Base-by-base conservation (phyloP, 2,888 invertebrate species). In the Plagodis pulveraria region DNA sequence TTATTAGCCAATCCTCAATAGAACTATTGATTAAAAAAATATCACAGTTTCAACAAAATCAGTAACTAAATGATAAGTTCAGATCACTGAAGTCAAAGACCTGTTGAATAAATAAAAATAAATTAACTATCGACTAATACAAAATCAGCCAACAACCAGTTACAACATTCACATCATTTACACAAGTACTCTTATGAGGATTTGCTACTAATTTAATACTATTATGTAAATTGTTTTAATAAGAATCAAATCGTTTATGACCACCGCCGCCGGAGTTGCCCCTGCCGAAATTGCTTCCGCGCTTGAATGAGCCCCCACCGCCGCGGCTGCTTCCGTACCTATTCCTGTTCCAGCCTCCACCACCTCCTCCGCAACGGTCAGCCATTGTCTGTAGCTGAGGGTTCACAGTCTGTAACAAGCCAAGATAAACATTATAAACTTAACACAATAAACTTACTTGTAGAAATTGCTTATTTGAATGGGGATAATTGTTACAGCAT, bases 311-410 rank as follows among this genome's bases (percentile, higher is more conserved):
- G 51, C 94, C 93, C 2, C 64, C 61, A 6, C 93, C 89, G 12
- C 93, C 91, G 0, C 92, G 91, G 57, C 93, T 88, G 40, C 91
- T 82, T n/a, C 86, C 82, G 40, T 83, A 83, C 10, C 91, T 91
- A 59, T 88, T 94, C 41, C 94, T 83, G 72, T 84, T 93, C 54
- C 93, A 89, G 71, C 94, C 93, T 93, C 93, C 93, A 69, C 94
- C 93, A 35, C 94, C 94, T 44, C 95, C 95, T 51, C 94, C 94
- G 63, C 94, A 94, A 44, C 95, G 94, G 69, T 94, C 94, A 6
- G 96, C 96, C 93, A 98, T 94, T 73, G 97, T 96, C 74, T 95
- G 94, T 47, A 98, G 93, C 81, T 97, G 97, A 50, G 98, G 98
- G 82, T 97, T 97, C 58, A 98, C 94, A 67, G 95, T 95, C 96